Evolutionary conservation across 2,797 vertebrate genomes (phyloP).

Genomic region (Scomberomorus guttatus): DNA sequence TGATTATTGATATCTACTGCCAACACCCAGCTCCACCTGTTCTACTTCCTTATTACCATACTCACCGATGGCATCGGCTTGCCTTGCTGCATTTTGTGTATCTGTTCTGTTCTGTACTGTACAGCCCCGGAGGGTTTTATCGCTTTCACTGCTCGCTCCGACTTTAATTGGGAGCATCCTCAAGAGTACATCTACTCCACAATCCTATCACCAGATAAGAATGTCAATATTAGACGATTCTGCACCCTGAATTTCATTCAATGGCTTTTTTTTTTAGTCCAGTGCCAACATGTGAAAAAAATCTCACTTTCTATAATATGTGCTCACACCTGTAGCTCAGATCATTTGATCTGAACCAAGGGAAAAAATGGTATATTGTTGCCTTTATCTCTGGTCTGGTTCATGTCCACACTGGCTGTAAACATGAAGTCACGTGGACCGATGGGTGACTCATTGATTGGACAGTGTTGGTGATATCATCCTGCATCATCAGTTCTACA

Average conservation of each 20-base stretch:
- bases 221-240: background rate
- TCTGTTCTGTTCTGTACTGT: background rate
- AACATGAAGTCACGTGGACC: background rate
- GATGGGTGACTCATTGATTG: background rate
- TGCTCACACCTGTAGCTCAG: too few species aligned
- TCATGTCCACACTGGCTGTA: background rate
- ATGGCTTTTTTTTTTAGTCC: too few species aligned
- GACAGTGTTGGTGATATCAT: background rate
- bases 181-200: background rate
- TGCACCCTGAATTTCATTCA: background rate
- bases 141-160: constrained; percentile 2
- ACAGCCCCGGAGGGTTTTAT: background rate
- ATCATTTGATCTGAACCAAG: too few species aligned
- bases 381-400: background rate
- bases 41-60: constrained; percentile 11
- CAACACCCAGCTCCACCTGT: constrained; percentile 17
- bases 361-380: too few species aligned
- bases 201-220: background rate
- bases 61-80: background rate
- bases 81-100: background rate
- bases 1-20: constrained; percentile 7
- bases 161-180: constrained; percentile 4
- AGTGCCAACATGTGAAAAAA: too few species aligned
- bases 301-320: background rate
- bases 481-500: too few species aligned